Evolutionary conservation across 2,888 invertebrate genomes (phyloP), one percentile per base, ranked within the genome.

Genomic region (Clunio marinus): DNA sequence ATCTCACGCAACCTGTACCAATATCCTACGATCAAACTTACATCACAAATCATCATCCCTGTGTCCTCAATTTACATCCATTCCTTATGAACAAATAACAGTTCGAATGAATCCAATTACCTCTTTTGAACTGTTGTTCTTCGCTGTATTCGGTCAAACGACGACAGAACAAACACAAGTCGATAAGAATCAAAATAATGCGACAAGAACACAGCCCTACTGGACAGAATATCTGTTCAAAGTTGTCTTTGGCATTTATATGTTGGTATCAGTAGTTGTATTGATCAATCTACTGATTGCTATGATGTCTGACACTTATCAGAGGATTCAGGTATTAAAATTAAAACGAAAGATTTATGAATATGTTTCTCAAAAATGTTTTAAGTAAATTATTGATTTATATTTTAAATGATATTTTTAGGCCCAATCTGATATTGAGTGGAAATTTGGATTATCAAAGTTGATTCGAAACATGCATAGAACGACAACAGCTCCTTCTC

Each of bases 231-330:
- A 88, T 76, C 84, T 93, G 75, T 93, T 91, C 85, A 92, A 91
- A 84, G 84, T 91, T 77, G 87, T 89, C 73, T 91, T 90, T 81
- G 92, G 91, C 74, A 88, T 95, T 77, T 99, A 99, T 84, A 93
- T 99, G 93, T 85, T 98, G 88, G 96, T 99, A 75, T 96, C 97
- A 72, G 93, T 99, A 76, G 94, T 99, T 78, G 99, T 99, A 75
- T 87, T 99, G 75, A 98, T 99, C 83, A 99, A 99, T 83, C 87
- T 99, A 73, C 90, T 99, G 79, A 99, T 99, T 85, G 99, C 99
- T 84, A 99, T 99, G 98, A 98, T 99, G 97, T 96, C 97, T 77
- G 98, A 99, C 85, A 99, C 99, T 70, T 99, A 99, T 81, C 98
- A 99, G 80, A 86, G 96, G 78, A 98, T 98, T 78, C 96, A 98